Evolutionary conservation across 2,888 invertebrate species (phyloP), one percentile per base, ranked within the genome.

Genomic region (Orgyia antiqua): DNA sequence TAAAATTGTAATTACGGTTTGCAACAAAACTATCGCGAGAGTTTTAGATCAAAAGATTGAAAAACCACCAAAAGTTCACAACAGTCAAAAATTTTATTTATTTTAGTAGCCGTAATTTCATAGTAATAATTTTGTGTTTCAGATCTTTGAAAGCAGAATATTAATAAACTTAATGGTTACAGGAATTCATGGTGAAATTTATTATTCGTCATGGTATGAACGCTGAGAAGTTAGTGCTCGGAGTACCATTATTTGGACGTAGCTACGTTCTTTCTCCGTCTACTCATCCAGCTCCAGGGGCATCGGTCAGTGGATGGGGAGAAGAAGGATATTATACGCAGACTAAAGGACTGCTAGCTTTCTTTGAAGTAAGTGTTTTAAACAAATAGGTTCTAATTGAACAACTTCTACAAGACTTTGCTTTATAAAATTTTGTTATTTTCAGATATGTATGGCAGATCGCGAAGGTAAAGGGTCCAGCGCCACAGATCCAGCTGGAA

Each of bases 231-330:
- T 67, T 94, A 2, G 88, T 94, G 2, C 68, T 94, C 1, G 94
- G 93, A 0, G 76, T 94, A 24, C 93, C 94, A 0, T 82, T 93
- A 21, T 94, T 91, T 54, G 94, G 93, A 0, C 87, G 91, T 33
- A 89, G 91, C 7, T 94, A 93, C 57, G 91, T 90, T 0, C 69
- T 94, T 12, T 87, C 88, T 23, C 73, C 88, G 8, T 64, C 78
- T 0, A 87, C 89, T 6, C 56, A 70, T 10, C 88, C 89, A 0
- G 56, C 74, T 0, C 88, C 89, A 0, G 91, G 92, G 0, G 88
- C 92, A 0, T 71, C 86, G 0, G 80, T 90, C 27, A 71, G 64
- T 27, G 91, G 91, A 0, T 89, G 89, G 53, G 93, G 93, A 0
- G 77, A 86, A 0, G 89, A 90, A 53, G 93, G 92, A 2, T 67